A percentile compares a stretch with the other conserved stretches of the same genome.
These are phyloP conservation scores for Cacatua alba DNA, from an alignment of 2,113 vertebrate genomes.

Conservation along the genomic window DNA sequence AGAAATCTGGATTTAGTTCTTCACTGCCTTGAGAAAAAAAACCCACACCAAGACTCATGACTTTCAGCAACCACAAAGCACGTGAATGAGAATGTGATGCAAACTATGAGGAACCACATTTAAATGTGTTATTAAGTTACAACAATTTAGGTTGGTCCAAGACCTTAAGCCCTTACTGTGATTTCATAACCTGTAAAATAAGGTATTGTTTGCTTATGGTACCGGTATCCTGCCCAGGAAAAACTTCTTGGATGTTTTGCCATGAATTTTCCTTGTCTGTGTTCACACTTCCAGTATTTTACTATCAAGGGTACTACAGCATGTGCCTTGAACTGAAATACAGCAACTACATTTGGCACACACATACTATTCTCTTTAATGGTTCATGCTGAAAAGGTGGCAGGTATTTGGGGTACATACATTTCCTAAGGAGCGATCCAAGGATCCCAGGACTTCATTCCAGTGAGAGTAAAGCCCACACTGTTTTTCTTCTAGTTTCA, in stretches of 20 bases:
- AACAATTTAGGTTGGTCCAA: background rate
- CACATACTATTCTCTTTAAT: background rate
- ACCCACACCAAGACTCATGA: background rate
- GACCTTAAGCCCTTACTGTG: background rate
- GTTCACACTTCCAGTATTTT: background rate
- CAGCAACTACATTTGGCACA: background rate
- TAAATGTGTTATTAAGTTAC: background rate
- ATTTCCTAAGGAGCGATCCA: constrained; percentile 78
- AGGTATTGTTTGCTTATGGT: background rate
- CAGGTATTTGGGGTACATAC: constrained; percentile 46
- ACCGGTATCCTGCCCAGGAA: background rate
- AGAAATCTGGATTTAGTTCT: background rate
- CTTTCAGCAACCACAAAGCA: constrained; percentile 1
- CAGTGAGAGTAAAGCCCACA: constrained; percentile 47
- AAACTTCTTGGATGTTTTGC: background rate
- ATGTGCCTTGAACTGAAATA: background rate
- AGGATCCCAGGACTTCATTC: constrained; percentile 76
- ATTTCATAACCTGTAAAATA: background rate
- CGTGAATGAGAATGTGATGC: background rate
- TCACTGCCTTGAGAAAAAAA: background rate
- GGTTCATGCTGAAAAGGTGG: background rate
- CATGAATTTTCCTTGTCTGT: background rate
- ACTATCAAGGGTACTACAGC: background rate
- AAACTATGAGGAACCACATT: background rate
- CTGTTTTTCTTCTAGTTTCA: constrained; percentile 90